These are phyloP conservation scores for Atta colombica DNA, from an alignment of 1,140 invertebrate species.

Conservation along the genomic window DNA sequence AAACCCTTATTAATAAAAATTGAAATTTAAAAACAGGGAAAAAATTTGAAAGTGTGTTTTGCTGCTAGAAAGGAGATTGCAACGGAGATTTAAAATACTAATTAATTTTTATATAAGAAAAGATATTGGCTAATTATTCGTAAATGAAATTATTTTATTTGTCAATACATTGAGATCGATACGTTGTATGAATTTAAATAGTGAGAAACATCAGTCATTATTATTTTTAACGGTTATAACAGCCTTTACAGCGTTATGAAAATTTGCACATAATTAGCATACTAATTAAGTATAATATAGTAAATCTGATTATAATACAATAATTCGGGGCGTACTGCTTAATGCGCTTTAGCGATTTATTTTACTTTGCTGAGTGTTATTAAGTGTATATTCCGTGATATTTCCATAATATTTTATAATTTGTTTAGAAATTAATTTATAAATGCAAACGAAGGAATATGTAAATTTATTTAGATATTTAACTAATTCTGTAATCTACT, in stretches of 20 bases:
- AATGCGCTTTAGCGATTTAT: constrained; percentile 27
- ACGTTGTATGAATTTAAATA: not conserved
- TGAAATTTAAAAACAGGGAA: no score
- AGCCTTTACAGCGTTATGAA: not conserved
- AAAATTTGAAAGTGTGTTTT: no score
- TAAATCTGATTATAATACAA: constrained; percentile 46
- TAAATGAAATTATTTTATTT: not conserved
- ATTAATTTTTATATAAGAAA: constrained; percentile 14
- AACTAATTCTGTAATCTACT: not conserved
- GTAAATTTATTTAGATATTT: constrained; percentile 24
- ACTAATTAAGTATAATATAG: constrained; percentile 47
- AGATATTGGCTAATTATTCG: not conserved
- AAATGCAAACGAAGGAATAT: not conserved
- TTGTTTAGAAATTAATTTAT: constrained; percentile 23
- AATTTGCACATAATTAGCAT: constrained; percentile 29
- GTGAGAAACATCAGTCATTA: not conserved
- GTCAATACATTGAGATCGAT: not conserved
- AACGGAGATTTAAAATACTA: not conserved
- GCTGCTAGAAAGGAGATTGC: no score
- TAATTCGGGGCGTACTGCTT: constrained; percentile 26
- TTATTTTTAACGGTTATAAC: constrained; percentile 23
- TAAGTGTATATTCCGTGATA: not conserved
- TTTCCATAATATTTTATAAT: constrained; percentile 25
- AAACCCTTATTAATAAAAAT: no score
- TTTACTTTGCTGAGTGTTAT: constrained; percentile 2